Evolutionary conservation across 2,888 invertebrate genomes (phyloP).

Genomic region (Drosophila algonquin): DNA sequence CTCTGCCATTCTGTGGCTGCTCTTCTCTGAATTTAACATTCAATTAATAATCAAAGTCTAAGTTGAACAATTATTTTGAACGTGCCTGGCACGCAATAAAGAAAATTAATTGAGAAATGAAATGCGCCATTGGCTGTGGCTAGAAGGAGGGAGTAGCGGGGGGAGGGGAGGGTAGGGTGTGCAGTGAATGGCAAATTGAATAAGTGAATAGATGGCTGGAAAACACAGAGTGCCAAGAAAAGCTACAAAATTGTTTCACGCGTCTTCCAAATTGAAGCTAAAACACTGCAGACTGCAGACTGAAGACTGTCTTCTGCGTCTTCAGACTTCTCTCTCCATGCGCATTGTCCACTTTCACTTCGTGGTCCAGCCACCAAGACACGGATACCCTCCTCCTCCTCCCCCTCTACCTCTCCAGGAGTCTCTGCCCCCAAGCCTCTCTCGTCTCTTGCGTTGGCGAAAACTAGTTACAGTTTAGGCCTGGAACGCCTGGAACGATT

Average conservation of each 20-base stretch:
- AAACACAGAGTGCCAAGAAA: conserved; percentile 48
- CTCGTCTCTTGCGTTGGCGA: conserved; percentile 11
- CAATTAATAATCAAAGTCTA: conserved; percentile 25
- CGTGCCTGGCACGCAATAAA: conserved; percentile 50
- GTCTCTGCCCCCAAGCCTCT: conserved; percentile 31
- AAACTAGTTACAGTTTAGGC: conserved; percentile 74
- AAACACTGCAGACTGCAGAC: background rate
- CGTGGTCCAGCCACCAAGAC: conserved; percentile 41
- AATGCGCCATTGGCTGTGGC: conserved; percentile 67
- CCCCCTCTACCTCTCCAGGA: conserved; percentile 54
- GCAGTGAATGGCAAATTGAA: conserved; percentile 76
- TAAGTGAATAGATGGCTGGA: conserved; percentile 52
- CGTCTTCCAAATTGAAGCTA: conserved; percentile 59
- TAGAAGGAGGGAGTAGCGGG: conserved; percentile 5
- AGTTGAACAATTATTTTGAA: conserved; percentile 41
- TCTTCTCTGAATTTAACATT: conserved; percentile 25
- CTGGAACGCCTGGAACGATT: conserved; percentile 35
- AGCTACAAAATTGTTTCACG: conserved; percentile 70
- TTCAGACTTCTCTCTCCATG: conserved; percentile 17
- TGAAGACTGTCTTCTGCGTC: conserved; percentile 6
- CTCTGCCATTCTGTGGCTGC: background rate
- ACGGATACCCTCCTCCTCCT: background rate
- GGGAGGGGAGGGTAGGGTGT: conserved; percentile 44
- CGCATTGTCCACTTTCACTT: conserved; percentile 71
- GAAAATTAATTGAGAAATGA: conserved; percentile 54